Conservation (phyloP, 2,888 invertebrate genomes). For the Tetragnatha montana region DNA sequence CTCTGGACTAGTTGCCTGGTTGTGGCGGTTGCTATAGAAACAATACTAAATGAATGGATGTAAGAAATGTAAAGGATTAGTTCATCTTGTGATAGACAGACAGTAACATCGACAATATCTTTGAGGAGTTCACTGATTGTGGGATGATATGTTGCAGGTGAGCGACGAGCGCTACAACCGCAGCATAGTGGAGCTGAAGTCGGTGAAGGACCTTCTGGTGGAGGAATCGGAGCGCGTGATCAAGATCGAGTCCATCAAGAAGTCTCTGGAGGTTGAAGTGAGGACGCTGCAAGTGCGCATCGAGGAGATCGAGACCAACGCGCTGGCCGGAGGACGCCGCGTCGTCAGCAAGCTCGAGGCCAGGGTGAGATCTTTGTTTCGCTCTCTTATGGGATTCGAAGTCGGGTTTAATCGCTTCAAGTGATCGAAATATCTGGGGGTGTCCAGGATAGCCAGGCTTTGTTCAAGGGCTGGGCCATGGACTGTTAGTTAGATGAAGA, state of each 20-base stretch:
- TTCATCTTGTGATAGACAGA: no score
- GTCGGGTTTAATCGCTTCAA: no score
- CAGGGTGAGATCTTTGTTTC: constrained; percentile 77
- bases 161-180: constrained; percentile 95
- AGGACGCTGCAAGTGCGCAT: constrained; percentile 94
- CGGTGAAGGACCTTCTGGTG: constrained; percentile 93
- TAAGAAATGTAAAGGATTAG: no score
- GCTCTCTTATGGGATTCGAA: not conserved
- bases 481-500: no score
- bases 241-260: constrained; percentile 98
- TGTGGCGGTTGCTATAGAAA: no score
- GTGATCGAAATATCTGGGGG: no score
- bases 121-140: not conserved
- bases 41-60: no score
- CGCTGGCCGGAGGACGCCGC: constrained; percentile 96
- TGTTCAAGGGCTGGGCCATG: no score
- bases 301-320: constrained; percentile 97
- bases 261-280: constrained; percentile 97
- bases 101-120: no score
- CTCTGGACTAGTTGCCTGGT: no score
- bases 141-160: constrained; percentile 75
- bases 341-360: constrained; percentile 98
- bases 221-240: constrained; percentile 97
- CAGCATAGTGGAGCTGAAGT: constrained; percentile 92
- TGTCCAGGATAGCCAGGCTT: no score